Evolutionary conservation across 2,113 vertebrate species (phyloP).

Genomic region (Bos javanicus): DNA sequence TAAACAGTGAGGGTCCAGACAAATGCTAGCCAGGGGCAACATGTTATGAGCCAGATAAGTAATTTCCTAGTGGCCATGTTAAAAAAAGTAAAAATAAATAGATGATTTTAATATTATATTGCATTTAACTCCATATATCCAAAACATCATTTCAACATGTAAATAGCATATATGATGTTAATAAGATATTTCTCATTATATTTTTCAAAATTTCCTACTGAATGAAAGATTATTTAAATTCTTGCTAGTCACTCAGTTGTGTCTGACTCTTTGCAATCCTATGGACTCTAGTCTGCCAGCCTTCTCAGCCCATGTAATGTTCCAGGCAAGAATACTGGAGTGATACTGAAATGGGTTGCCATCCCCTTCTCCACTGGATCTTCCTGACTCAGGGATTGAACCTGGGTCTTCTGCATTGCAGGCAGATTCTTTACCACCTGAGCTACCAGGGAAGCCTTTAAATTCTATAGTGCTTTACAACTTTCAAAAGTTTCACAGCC

Average conservation of each 20-base stretch:
- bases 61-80: not conserved
- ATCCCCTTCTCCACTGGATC: not conserved
- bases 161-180: not conserved
- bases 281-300: rapidly evolving
- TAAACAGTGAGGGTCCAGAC: not conserved
- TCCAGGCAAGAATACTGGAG: not conserved
- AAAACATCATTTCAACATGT: not conserved
- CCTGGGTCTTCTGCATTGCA: not conserved
- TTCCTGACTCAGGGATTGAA: not conserved
- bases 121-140: not conserved
- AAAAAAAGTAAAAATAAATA: not conserved
- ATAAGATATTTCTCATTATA: not conserved
- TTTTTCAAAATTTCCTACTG: not conserved
- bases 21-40: not conserved
- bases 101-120: not conserved
- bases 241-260: not conserved
- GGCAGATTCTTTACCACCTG: not conserved
- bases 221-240: not conserved
- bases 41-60: not conserved
- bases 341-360: not conserved
- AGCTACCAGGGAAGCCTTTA: not conserved
- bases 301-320: not conserved
- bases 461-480: not conserved
- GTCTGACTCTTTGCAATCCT: not conserved
- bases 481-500: not conserved